Evolutionary conservation across 2,113 vertebrate species (phyloP), one percentile per base, ranked within the genome.

Genomic region (Caretta caretta): DNA sequence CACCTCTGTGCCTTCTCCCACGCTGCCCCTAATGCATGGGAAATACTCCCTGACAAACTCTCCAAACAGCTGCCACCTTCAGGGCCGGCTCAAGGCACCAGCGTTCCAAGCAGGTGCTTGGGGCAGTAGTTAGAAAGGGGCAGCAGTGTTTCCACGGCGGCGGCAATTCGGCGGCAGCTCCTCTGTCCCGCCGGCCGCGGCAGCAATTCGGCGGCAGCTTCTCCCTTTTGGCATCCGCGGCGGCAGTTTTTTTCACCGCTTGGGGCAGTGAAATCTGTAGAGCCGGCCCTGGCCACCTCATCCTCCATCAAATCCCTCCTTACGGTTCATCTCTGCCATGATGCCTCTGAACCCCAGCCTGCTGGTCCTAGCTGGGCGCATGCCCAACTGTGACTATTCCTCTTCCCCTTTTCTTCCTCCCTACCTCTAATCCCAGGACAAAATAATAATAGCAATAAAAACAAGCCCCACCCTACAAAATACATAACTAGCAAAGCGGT

Each of bases 351-450:
- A 31, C 78, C n/a, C 42, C 27, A 46, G 14, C 4, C n/a, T 57
- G 42, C 59, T 76, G 38, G 5, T 65, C 10, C 20, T 69, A 31
- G 51, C 35, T 25, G 1, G 2, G 25, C 35, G 46, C 7, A 1
- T 46, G 80, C 56, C 4, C 59, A 2, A 13, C 29, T 14, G 19
- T 22, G 3, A 1, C 8, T 4, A 46, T 6, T 57, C 22, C 24
- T 29, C 79, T 51, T n/a, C 29, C 38, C 12, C 25, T 29, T 0
- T 1, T 1, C 2, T 14, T 78, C 19, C 3, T 56, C n/a, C 20
- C 10, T 29, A 8, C 59, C 80, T 80, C 90, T 96, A 75, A 96
- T 8, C 22, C 46, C 51, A 19, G 35, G 46, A 38, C 20, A 5
- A 69, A 38, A 69, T 38, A 69, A 20, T 20, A 69, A 69, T 16